These are phyloP conservation scores for Drosophila setifemur DNA, from an alignment of 1,140 invertebrate species.

Conservation along the genomic window DNA sequence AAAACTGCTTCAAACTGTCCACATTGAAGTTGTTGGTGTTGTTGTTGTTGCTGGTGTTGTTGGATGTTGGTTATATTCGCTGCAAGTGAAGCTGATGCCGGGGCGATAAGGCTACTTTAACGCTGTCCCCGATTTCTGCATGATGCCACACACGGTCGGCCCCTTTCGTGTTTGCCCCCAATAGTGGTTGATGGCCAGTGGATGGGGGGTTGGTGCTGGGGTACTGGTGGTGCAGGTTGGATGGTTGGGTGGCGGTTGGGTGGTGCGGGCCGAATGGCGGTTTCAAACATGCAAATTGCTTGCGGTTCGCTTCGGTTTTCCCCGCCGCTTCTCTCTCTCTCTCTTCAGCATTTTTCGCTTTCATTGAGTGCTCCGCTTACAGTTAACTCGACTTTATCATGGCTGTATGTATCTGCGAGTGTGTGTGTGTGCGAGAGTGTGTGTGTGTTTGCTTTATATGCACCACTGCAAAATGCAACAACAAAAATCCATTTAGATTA, in stretches of 20 bases:
- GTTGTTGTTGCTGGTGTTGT: background rate
- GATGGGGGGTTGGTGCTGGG: background rate
- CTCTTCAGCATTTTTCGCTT: slow-evolving; percentile 60
- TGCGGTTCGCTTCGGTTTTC: slow-evolving; percentile 73
- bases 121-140: slow-evolving; percentile 76
- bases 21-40: slow-evolving; percentile 46
- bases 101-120: slow-evolving; percentile 77
- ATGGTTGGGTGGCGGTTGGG: slow-evolving; percentile 12
- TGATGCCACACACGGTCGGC: slow-evolving; percentile 70
- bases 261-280: slow-evolving; percentile 40
- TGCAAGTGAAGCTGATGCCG: slow-evolving; percentile 42
- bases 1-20: slow-evolving; percentile 78
- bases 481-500: slow-evolving; percentile 81
- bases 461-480: slow-evolving; percentile 60
- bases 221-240: slow-evolving; percentile 16
- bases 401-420: no score
- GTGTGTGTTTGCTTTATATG: slow-evolving; percentile 45
- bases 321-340: background rate
- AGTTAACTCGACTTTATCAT: slow-evolving; percentile 60
- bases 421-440: slow-evolving; percentile 22
- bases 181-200: slow-evolving; percentile 40
- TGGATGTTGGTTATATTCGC: slow-evolving; percentile 8
- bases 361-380: slow-evolving; percentile 75
- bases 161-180: slow-evolving; percentile 75
- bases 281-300: slow-evolving; percentile 81